Conservation (phyloP, 2,797 vertebrate genomes). For the Tympanoctomys barrerae region DNA sequence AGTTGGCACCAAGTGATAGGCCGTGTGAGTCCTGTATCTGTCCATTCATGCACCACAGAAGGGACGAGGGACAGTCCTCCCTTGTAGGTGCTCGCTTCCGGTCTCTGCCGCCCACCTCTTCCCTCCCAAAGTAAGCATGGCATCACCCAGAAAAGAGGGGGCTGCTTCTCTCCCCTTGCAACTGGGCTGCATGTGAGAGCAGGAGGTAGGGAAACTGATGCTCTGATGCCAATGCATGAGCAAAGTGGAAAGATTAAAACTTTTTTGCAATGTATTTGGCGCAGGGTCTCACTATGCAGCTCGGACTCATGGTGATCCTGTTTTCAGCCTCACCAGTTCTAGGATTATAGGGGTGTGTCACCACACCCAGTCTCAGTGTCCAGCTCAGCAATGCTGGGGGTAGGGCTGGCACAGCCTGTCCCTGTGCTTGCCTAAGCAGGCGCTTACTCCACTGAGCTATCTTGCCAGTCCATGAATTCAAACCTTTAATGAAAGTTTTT, state of each 20-base stretch:
- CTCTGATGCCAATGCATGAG: not conserved
- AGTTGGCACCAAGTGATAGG: not conserved
- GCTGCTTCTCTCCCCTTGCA: not conserved
- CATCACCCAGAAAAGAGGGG: not conserved
- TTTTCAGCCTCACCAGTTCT: too few relatives aligned
- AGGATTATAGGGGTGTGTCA: too few relatives aligned
- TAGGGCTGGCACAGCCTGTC: too few relatives aligned
- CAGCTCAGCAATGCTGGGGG: too few relatives aligned
- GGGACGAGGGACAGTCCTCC: not conserved
- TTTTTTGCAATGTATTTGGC: not conserved
- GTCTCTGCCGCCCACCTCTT: not conserved
- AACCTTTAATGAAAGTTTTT: not conserved
- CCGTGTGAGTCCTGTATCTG: not conserved
- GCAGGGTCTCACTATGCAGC: too few relatives aligned
- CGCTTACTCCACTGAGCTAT: too few relatives aligned
- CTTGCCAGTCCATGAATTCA: not conserved
- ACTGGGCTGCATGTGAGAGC: not conserved
- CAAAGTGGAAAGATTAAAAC: not conserved
- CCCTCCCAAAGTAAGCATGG: not conserved
- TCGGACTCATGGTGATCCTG: too few relatives aligned
- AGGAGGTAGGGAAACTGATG: not conserved
- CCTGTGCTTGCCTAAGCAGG: too few relatives aligned
- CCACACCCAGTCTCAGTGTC: too few relatives aligned
- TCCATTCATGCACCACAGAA: not conserved
- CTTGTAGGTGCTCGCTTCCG: not conserved